Evolutionary conservation across 2,113 vertebrate genomes (phyloP).

Genomic region (Chaetodon trifascialis): DNA sequence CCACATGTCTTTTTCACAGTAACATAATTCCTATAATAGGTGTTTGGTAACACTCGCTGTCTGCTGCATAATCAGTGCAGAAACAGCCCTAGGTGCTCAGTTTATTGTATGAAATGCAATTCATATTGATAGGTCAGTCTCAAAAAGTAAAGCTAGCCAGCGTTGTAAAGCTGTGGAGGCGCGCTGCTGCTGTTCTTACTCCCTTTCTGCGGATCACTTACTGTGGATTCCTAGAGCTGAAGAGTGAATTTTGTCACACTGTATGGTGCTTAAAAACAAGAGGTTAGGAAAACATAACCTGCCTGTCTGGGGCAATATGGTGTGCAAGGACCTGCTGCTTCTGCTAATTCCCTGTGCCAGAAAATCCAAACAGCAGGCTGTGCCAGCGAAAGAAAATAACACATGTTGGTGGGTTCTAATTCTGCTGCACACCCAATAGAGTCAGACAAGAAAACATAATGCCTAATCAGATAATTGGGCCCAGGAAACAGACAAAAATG

Average conservation of each 20-base stretch:
- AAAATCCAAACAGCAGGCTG: conserved; percentile 62
- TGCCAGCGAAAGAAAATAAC: conserved; percentile 58
- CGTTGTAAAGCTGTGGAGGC: conserved; percentile 29
- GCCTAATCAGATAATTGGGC: conserved; percentile 67
- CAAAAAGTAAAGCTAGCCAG: conserved; percentile 18
- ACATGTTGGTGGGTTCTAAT: conserved; percentile 34
- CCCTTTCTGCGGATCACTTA: conserved; percentile 29
- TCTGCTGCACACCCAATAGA: conserved; percentile 12
- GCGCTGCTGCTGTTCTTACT: conserved; percentile 17
- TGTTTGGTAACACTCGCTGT: conserved; percentile 20
- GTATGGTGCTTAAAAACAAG: conserved; percentile 54
- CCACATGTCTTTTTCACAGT: conserved; percentile 41
- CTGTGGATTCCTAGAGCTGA: conserved; percentile 25
- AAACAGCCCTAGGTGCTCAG: conserved; percentile 36
- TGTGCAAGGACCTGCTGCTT: conserved; percentile 37
- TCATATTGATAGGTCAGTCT: conserved; percentile 43
- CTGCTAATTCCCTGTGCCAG: conserved; percentile 61
- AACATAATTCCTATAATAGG: conserved; percentile 67
- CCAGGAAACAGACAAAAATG: conserved; percentile 43
- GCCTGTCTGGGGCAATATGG: conserved; percentile 54
- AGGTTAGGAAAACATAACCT: conserved; percentile 68
- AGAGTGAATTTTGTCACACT: conserved; percentile 54
- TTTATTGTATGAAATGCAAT: conserved; percentile 42
- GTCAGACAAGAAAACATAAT: conserved; percentile 47
- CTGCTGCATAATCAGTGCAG: conserved; percentile 48